Base-by-base conservation (phyloP, 2,888 invertebrate genomes). In the Ganaspis brasiliensis region DNA sequence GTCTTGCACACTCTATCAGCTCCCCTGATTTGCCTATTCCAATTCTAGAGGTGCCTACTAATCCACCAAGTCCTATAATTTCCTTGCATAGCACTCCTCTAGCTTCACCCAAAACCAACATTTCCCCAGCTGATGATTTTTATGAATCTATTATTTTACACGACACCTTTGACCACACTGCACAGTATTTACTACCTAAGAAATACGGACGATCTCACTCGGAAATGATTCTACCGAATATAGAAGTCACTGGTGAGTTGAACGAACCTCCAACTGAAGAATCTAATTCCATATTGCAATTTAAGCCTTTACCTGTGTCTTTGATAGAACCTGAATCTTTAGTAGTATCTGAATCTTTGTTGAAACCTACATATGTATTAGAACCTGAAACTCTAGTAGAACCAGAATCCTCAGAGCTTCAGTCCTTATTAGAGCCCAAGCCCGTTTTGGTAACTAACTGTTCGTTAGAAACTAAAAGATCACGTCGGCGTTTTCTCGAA, bases 11-110 rank as follows among this genome's bases (percentile, higher is more conserved):
- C 78, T 91, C 91, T 40, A 61, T 88, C 52, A 91, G 91, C 80
- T 91, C 91, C 31, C 91, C 91, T 24, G 90, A 91, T 72, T 77
- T 90, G 31, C 88, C 90, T 26, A 81, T 87, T 35, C 86, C 87
- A 6, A n/a, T 82, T 56, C 74, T 83, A 76, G 83, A 85, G 52
- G 77, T 82, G 55, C 79, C 78, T n/a, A 37, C 70, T 16, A 72
- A 77, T 78, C 74, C 75, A 76, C 82, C 82, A 35, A 82, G 74
- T 61, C 80, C 86, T 19, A 74, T 86, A 76, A 84, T 88, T 21
- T 87, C 85, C n/a, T 79, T 86, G 70, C 87, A 87, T 82, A 87
- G 83, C 76, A 84, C 82, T 24, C 86, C 86, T 35, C 74, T 87
- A 73, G 84, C 84, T 37, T 87, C 88, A 37, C 86, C 87, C 37